Evolutionary conservation across 92 coral and sea anemone species (phyloP).

Genomic region (Paramuricea clavata): DNA sequence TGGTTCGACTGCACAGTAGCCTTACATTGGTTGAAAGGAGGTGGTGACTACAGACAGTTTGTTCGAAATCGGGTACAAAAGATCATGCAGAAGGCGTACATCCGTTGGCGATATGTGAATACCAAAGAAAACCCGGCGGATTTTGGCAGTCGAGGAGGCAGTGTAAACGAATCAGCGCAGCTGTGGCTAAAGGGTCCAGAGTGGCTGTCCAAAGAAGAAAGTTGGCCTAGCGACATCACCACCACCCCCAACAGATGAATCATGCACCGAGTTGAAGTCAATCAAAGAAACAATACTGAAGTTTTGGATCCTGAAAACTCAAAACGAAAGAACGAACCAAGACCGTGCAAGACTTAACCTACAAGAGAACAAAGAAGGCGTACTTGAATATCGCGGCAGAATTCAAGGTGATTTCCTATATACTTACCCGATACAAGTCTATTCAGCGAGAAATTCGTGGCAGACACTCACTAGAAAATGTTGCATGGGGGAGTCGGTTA

Average conservation of each 20-base stretch:
- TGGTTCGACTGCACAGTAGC: slow-evolving; percentile 13
- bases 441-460: slow-evolving; percentile 25
- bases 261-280: background rate
- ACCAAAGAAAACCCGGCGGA: slow-evolving; percentile 14
- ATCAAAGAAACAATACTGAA: too few species aligned
- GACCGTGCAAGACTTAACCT: background rate
- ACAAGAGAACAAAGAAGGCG: too few species aligned
- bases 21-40: slow-evolving; percentile 23
- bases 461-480: background rate
- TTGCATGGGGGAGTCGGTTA: background rate
- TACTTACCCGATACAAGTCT: too few species aligned
- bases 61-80: background rate
- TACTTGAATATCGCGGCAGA: too few species aligned
- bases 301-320: too few species aligned
- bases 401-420: slow-evolving; percentile 24
- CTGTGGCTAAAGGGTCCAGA: background rate
- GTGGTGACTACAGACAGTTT: slow-evolving; percentile 1
- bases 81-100: background rate
- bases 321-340: background rate
- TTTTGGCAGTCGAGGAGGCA: slow-evolving; percentile 2
- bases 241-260: background rate
- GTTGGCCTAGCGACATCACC: slow-evolving; percentile 5
- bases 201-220: background rate
- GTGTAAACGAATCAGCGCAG: background rate
- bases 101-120: background rate